Evolutionary conservation across 1,140 invertebrate species (phyloP), one percentile per base, ranked within the genome.

Genomic region (Solenopsis fugax): DNA sequence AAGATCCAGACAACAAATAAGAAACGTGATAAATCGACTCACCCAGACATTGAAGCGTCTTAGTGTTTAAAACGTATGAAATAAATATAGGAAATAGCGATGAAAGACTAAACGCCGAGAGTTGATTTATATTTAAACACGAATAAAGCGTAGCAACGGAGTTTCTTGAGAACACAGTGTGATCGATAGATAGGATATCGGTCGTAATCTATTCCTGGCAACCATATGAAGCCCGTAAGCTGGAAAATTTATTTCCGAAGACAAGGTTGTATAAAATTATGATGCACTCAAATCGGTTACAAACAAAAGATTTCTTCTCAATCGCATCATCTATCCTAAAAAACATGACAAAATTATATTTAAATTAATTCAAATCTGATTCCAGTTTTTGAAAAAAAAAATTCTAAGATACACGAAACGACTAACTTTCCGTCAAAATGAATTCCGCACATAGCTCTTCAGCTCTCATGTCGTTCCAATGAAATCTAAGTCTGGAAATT

Each of bases 181-280:
- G 18, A 84, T 84, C 80, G 54, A 84, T 84, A 84, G 54, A 73
- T 72, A 73, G 80, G 41, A 73, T 84, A 84, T 84, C 69, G 41
- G 54, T 60, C 10, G 18, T 62, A 18, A 84, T 62, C 41, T 84
- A 84, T 75, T 84, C 41, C 41, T 71, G 24, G 69, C 54, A 1
- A 48, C 5, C 80, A 60, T 60, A 18, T 9, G 21, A 75, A 60
- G 29, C 12, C 6, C 12, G 18, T 24, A 60, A 1, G 41, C 24
- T 50, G 7, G 24, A 56, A 56, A 73, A 52, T 45, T 48, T 10
- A 21, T n/a, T 12, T 37, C 10, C 18, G 12, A 21, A 45, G 4
- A 58, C 10, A 58, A 12, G 16, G 1, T 7, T 37, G 52, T n/a
- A 16, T 52, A 34, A 60, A 34, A 72, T 82, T 71, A 58, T 24